A percentile compares a stretch with the other conserved stretches of the same genome.
Conservation (phyloP, 2,888 invertebrate genomes). For the Julus scandinavius region DNA sequence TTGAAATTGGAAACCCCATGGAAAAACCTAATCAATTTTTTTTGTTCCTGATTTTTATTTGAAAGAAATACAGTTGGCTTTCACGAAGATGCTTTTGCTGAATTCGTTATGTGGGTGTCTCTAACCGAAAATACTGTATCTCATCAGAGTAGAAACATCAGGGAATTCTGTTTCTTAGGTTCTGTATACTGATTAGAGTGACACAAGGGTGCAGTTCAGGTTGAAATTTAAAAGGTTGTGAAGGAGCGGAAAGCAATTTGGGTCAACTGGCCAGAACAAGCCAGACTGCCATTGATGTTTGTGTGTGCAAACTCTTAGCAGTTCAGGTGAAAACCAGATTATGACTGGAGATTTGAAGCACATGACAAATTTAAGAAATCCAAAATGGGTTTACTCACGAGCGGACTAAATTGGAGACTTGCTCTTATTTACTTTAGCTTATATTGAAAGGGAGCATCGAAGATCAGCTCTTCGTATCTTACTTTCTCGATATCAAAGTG, state of each 20-base stretch:
- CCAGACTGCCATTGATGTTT: not conserved
- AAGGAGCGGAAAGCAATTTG: not conserved
- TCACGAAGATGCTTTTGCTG: not conserved
- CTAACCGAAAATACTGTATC: not conserved
- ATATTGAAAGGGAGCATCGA: not conserved
- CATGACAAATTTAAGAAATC: not conserved
- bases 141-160: not conserved
- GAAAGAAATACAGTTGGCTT: not conserved
- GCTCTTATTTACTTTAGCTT: not conserved
- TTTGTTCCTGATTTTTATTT: not conserved
- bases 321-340: not conserved
- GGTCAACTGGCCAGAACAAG: not conserved
- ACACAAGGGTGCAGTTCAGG: not conserved
- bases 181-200: not conserved
- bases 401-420: not conserved
- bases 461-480: not conserved
- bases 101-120: not conserved
- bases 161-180: not conserved
- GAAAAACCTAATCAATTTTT: not conserved
- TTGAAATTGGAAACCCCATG: not conserved
- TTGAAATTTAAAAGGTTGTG: not conserved
- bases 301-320: not conserved
- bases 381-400: not conserved
- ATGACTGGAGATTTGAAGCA: not conserved
- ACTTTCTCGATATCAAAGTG: not conserved